Evolutionary conservation across 2,797 vertebrate species (phyloP).

Genomic region (Distichodus sexfasciatus): DNA sequence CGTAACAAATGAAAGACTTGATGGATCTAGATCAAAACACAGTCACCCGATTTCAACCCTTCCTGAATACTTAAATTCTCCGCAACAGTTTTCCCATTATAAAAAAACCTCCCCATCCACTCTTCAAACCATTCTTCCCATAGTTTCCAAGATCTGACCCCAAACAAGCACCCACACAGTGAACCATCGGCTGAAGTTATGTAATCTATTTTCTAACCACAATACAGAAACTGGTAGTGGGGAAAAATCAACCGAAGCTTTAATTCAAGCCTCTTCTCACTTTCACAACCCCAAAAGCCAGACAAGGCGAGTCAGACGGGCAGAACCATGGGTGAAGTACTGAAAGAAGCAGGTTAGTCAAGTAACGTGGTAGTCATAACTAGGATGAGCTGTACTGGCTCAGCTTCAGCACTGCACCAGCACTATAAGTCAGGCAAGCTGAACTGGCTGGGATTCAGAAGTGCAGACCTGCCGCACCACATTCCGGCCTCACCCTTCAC

Average conservation of each 20-base stretch:
- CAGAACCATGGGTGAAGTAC: background rate
- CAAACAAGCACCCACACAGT: constrained; percentile 34
- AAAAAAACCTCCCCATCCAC: constrained; percentile 12
- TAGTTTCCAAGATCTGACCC: constrained; percentile 26
- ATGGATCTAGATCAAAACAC: background rate
- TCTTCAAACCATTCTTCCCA: constrained; percentile 31
- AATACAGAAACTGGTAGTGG: constrained; percentile 29
- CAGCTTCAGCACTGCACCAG: background rate
- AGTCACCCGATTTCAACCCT: background rate
- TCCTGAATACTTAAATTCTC: constrained; percentile 6
- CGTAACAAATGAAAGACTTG: background rate
- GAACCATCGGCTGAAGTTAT: constrained; percentile 27
- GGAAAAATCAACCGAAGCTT: constrained; percentile 11
- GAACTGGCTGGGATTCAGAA: constrained; percentile 7
- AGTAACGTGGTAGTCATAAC: constrained; percentile 11
- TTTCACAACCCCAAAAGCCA: background rate
- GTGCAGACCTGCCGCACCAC: constrained; percentile 23
- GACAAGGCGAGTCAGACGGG: background rate
- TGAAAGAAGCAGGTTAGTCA: constrained; percentile 38
- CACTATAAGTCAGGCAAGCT: background rate
- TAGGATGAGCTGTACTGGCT: background rate
- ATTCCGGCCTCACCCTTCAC: constrained; percentile 41
- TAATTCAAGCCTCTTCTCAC: background rate
- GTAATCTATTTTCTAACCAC: constrained; percentile 46
- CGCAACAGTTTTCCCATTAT: constrained; percentile 4